These are phyloP conservation scores for Lamellibrachia satsuma DNA, from an alignment of 2,888 invertebrate species.

Conservation along the genomic window DNA sequence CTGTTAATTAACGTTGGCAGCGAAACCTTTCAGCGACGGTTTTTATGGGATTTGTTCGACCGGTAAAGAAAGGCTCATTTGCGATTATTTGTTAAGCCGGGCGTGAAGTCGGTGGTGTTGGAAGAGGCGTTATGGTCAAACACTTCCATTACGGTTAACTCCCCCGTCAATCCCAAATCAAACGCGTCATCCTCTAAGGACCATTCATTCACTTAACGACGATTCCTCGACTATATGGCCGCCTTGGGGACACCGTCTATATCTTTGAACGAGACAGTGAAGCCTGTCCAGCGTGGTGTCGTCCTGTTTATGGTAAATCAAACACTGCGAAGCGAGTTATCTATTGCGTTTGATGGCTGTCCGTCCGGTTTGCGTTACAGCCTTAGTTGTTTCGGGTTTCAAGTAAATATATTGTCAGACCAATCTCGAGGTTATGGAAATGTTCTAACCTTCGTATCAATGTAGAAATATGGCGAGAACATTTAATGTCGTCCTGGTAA, in stretches of 20 bases:
- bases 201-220: not conserved
- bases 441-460: not conserved
- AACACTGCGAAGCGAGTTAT: not conserved
- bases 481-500: too few species aligned
- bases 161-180: not conserved
- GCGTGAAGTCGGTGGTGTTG: not conserved
- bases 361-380: not conserved
- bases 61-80: not conserved
- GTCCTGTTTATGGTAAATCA: not conserved
- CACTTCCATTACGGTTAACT: not conserved
- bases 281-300: not conserved
- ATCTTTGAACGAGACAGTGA: not conserved
- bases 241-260: not conserved
- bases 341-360: not conserved
- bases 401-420: not conserved
- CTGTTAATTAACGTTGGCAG: not conserved
- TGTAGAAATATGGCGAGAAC: too few species aligned
- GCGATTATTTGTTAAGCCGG: not conserved
- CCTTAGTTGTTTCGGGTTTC: not conserved
- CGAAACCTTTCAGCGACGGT: not conserved
- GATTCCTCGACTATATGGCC: not conserved
- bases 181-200: not conserved
- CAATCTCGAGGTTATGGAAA: not conserved
- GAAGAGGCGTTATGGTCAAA: not conserved
- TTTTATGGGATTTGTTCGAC: not conserved